These are phyloP conservation scores for Omphaloscelis lunosa DNA, from an alignment of 2,888 invertebrate genomes.

Conservation along the genomic window DNA sequence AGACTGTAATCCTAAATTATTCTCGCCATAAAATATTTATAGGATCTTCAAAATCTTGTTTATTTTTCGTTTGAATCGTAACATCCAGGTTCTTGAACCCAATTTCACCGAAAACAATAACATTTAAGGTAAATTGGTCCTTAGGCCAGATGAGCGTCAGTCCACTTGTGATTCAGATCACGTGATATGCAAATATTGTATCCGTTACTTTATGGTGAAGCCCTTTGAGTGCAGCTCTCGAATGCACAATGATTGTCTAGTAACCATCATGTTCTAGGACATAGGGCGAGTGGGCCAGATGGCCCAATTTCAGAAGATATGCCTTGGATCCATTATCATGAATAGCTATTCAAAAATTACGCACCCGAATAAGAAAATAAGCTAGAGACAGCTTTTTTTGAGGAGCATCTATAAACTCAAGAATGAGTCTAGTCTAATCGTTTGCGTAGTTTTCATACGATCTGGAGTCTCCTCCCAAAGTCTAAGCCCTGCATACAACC, in stretches of 20 bases:
- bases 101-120: neutral
- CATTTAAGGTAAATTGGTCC: neutral
- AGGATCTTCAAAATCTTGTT: neutral
- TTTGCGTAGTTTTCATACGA: neutral
- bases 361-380: neutral
- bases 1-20: neutral
- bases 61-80: neutral
- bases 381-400: neutral
- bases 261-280: constrained; percentile 19
- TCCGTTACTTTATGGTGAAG: constrained; percentile 50
- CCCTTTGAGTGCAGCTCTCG: constrained; percentile 41
- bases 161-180: constrained; percentile 36
- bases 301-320: constrained; percentile 12
- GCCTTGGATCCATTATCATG: neutral
- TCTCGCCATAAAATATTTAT: neutral
- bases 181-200: constrained; percentile 57
- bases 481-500: neutral
- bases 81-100: neutral
- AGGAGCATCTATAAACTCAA: neutral
- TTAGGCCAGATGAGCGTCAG: constrained; percentile 16
- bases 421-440: neutral
- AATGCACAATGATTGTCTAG: constrained; percentile 46
- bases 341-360: neutral
- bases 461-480: neutral
- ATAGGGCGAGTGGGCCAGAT: constrained; percentile 16